A percentile compares a stretch with the other conserved stretches of the same genome.
These are phyloP conservation scores for Sorex araneus DNA, from an alignment of 2,113 vertebrate species.

Conservation along the genomic window DNA sequence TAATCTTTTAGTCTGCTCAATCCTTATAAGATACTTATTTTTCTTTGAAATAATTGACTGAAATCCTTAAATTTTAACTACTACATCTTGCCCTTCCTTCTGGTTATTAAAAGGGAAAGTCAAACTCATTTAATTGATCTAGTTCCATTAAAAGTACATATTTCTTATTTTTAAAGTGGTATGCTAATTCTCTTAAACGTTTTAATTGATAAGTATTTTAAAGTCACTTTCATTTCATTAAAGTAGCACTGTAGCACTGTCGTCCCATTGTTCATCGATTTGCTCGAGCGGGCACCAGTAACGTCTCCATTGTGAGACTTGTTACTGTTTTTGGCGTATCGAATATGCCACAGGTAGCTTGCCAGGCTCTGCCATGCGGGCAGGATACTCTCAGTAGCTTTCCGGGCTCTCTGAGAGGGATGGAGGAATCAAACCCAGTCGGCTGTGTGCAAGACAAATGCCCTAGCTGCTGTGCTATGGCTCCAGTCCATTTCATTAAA, in stretches of 20 bases:
- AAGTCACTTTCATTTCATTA: conserved; percentile 52
- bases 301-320: no score
- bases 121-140: conserved; percentile 17
- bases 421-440: no score
- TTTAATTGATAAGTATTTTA: conserved; percentile 28
- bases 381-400: no score
- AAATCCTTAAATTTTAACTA: neutral
- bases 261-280: no score
- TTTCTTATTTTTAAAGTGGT: conserved; percentile 18
- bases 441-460: no score
- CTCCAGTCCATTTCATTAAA: conserved; percentile 47
- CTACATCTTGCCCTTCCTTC: neutral
- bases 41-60: conserved; percentile 43
- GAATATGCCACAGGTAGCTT: no score
- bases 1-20: neutral
- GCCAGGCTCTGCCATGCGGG: no score
- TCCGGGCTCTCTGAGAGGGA: no score
- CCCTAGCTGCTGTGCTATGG: no score
- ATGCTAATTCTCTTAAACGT: neutral
- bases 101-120: neutral
- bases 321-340: no score
- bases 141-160: conserved; percentile 12
- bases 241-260: no score
- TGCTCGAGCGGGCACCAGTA: no score
- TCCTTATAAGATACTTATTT: neutral